phyloP scores from a whole-genome alignment of 2,113 vertebrate species.

The Rostratula benghalensis region DNA sequence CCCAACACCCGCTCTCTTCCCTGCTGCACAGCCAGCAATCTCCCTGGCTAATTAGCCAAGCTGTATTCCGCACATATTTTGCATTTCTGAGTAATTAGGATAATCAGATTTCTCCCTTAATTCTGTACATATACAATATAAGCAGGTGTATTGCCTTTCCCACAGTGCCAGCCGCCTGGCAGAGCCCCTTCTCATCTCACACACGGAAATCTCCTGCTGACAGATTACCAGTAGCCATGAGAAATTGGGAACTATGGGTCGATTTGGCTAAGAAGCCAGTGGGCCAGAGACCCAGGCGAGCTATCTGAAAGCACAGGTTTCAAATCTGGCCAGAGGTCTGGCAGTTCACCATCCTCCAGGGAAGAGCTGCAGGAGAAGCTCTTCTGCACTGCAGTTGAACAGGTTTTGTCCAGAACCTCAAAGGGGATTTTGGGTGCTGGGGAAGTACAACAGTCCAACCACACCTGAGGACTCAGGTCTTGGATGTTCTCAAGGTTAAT shows the following conservation, averaged over 20 bases:
- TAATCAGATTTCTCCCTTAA: slow-evolving; percentile 64
- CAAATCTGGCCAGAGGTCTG: neutral
- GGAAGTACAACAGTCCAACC: neutral
- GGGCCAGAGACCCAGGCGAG: neutral
- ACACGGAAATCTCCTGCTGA: neutral
- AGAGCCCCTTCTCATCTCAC: neutral
- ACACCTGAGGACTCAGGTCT: neutral
- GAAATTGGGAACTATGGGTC: neutral
- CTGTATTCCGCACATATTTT: slow-evolving; percentile 55
- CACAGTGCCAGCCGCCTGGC: neutral
- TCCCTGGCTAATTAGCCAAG: slow-evolving; percentile 47
- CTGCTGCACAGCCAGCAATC: slow-evolving; percentile 2
- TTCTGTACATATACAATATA: neutral
- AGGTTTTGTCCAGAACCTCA: neutral
- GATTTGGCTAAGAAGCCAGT: neutral
- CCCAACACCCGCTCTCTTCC: neutral
- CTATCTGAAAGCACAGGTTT: neutral
- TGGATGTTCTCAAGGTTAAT: neutral
- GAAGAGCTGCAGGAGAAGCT: neutral
- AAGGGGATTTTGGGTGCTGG: neutral
- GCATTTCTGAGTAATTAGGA: slow-evolving; percentile 60
- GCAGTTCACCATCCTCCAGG: neutral
- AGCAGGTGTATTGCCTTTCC: slow-evolving; percentile 47
- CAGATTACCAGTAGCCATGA: neutral
- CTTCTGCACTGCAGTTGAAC: neutral